phyloP scores from a whole-genome alignment of 2,797 vertebrate species.

The Numenius phaeopus region DNA sequence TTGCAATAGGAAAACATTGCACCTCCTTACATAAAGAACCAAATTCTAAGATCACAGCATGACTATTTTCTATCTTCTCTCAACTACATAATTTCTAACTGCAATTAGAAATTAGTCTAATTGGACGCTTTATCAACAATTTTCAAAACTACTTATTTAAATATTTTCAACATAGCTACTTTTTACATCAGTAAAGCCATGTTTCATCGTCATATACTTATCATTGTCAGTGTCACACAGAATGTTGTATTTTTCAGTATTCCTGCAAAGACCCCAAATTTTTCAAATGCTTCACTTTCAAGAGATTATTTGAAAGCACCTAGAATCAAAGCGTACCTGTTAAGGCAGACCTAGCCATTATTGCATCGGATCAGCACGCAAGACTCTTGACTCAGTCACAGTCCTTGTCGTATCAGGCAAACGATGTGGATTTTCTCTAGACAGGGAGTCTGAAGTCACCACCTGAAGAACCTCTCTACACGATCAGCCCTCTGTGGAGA shows the following conservation, averaged over 20 bases:
- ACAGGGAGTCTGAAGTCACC: neutral
- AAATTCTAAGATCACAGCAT: neutral
- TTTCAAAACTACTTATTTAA: neutral
- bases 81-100: neutral
- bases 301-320: neutral
- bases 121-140: neutral
- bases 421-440: rapidly evolving
- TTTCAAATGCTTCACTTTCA: neutral
- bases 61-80: neutral
- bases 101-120: neutral
- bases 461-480: rapidly evolving
- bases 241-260: neutral
- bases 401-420: rapidly evolving
- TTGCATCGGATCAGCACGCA: rapidly evolving
- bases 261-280: neutral
- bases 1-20: neutral
- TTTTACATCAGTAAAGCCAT: neutral
- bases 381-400: too few species aligned
- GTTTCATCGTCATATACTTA: neutral
- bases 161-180: neutral
- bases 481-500: rapidly evolving
- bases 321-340: rapidly evolving
- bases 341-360: neutral
- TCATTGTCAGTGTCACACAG: neutral
- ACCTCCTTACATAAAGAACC: neutral